Conservation (phyloP, 1,140 invertebrate species). For the Zaprionus kolodkinae region DNA sequence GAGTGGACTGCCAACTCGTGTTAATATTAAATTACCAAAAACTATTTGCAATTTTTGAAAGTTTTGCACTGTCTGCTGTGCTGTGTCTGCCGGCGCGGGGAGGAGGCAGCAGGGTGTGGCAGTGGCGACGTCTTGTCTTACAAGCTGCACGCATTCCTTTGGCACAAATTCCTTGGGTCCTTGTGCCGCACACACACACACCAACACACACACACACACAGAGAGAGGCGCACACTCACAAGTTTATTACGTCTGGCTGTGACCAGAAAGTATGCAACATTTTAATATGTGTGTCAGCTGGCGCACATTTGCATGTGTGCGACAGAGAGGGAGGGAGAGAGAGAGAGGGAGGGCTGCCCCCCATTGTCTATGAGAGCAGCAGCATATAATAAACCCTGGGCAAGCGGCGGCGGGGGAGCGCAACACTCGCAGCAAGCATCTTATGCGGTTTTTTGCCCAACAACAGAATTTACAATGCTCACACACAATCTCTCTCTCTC, state of each 20-base stretch:
- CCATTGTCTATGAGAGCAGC: constrained; percentile 53
- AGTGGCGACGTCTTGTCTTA: constrained; percentile 66
- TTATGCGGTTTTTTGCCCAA: constrained; percentile 54
- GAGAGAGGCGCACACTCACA: constrained; percentile 33
- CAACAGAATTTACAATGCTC: constrained; percentile 45
- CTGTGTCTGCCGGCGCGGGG: background rate
- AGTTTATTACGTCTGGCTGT: constrained; percentile 75
- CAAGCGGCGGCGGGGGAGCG: too few species aligned
- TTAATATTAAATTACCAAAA: constrained; percentile 71
- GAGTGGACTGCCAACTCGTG: constrained; percentile 59
- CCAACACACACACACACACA: constrained; percentile 24
- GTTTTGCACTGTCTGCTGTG: constrained; percentile 59
- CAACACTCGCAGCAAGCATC: constrained; percentile 63
- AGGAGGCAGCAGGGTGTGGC: background rate
- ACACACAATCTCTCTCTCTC: too few species aligned
- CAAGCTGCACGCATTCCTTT: constrained; percentile 71
- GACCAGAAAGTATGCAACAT: constrained; percentile 71
- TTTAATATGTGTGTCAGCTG: constrained; percentile 75
- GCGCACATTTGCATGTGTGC: constrained; percentile 38
- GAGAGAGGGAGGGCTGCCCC: background rate
- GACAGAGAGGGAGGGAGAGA: background rate
- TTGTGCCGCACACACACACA: constrained; percentile 32
- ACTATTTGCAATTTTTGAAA: constrained; percentile 66
- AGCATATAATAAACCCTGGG: constrained; percentile 65
- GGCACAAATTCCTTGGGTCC: constrained; percentile 57